A percentile compares a stretch with the other conserved stretches of the same genome.
Conservation (phyloP, 2,888 invertebrate genomes). For the Xanthia togata region DNA sequence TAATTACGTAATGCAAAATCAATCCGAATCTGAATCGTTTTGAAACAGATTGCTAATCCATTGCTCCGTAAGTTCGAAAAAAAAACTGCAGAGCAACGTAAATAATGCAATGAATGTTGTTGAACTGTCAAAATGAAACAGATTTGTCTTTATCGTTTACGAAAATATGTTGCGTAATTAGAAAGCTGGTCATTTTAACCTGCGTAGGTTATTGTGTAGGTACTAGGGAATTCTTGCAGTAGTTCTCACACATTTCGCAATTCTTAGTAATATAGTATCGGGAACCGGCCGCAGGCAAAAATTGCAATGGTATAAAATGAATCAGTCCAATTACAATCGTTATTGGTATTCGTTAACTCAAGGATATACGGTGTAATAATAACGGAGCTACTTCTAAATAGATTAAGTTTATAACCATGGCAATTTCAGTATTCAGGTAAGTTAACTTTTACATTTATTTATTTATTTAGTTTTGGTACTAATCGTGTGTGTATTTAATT, state of each 20-base stretch:
- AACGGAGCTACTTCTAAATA: slow-evolving; percentile 48
- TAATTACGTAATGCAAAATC: too few relatives aligned
- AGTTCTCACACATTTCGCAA: slow-evolving; percentile 29
- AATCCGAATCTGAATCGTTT: too few relatives aligned
- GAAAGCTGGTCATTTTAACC: not conserved
- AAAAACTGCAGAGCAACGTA: too few relatives aligned
- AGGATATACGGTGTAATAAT: slow-evolving; percentile 48
- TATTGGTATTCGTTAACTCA: slow-evolving; percentile 60
- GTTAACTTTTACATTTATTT: not conserved
- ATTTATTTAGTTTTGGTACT: slow-evolving; percentile 1
- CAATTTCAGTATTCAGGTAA: slow-evolving; percentile 15
- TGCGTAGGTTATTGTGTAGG: not conserved
- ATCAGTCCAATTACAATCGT: slow-evolving; percentile 51
- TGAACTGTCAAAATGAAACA: too few relatives aligned
- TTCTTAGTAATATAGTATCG: slow-evolving; percentile 30
- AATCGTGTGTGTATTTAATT: slow-evolving; percentile 1
- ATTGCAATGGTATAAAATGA: slow-evolving; percentile 49
- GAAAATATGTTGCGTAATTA: too few relatives aligned
- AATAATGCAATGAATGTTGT: too few relatives aligned
- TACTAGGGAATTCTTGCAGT: not conserved
- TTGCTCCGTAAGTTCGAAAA: too few relatives aligned
- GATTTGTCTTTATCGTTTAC: too few relatives aligned
- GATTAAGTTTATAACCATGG: slow-evolving; percentile 38
- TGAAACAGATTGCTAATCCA: too few relatives aligned
- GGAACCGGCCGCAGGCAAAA: slow-evolving; percentile 33